A percentile compares a stretch with the other conserved stretches of the same genome.
Conservation (phyloP, 2,888 invertebrate species). For the Saturnia japonica region DNA sequence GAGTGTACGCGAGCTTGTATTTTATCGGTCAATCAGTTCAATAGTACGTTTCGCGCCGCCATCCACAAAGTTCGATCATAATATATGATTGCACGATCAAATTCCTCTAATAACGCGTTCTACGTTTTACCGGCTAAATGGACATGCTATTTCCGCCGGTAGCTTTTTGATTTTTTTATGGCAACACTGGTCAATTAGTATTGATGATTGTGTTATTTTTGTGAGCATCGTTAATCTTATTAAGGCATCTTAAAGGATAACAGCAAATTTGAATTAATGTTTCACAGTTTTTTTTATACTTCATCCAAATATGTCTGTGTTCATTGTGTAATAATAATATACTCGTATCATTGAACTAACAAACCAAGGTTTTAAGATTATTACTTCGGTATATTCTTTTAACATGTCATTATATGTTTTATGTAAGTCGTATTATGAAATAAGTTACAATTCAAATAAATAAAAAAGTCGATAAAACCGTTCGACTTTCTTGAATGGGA, state of each 20-base stretch:
- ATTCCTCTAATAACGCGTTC: slow-evolving; percentile 55
- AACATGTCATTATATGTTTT: not conserved
- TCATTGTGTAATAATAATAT: not conserved
- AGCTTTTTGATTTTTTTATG: slow-evolving; percentile 48
- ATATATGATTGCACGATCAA: slow-evolving; percentile 52
- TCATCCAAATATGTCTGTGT: slow-evolving; percentile 15
- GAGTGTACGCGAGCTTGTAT: slow-evolving; percentile 32
- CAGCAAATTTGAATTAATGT: slow-evolving; percentile 32
- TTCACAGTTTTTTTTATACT: slow-evolving; percentile 25
- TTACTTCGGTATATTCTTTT: not conserved
- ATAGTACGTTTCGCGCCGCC: slow-evolving; percentile 51
- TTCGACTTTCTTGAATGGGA: no score
- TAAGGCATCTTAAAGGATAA: slow-evolving; percentile 39
- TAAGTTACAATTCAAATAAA: not conserved
- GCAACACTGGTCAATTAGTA: slow-evolving; percentile 54
- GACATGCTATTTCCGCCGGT: slow-evolving; percentile 64
- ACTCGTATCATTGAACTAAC: slow-evolving; percentile 2
- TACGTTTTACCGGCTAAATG: slow-evolving; percentile 38
- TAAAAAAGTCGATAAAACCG: no score
- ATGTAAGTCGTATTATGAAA: not conserved
- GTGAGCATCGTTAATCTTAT: slow-evolving; percentile 47
- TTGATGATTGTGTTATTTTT: slow-evolving; percentile 64
- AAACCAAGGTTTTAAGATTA: not conserved
- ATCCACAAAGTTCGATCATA: slow-evolving; percentile 53
- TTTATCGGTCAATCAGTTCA: slow-evolving; percentile 41